A percentile compares a stretch with the other conserved stretches of the same genome.
These are phyloP conservation scores for Patella caerulea DNA, from an alignment of 2,888 invertebrate species.

Conservation along the genomic window DNA sequence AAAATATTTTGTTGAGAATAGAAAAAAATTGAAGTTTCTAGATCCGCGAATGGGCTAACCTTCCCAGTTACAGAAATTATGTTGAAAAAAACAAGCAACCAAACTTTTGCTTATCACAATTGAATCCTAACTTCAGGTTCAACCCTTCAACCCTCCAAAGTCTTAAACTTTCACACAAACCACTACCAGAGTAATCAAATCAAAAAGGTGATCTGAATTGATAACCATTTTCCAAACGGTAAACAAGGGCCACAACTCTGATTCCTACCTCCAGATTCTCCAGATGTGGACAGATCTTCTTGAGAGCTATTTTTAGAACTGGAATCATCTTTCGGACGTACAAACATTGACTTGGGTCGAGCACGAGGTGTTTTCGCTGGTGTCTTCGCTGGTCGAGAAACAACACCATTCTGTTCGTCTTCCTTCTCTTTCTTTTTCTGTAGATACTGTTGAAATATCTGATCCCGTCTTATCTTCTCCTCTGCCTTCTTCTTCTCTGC, in stretches of 20 bases:
- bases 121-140: too few relatives aligned
- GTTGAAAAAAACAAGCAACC: too few relatives aligned
- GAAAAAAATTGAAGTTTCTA: too few relatives aligned
- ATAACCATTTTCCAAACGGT: too few relatives aligned
- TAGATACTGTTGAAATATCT: slow-evolving; percentile 93
- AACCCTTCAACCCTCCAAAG: too few relatives aligned
- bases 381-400: slow-evolving; percentile 23
- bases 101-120: too few relatives aligned
- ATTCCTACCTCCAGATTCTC: slow-evolving; percentile 4
- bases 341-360: slow-evolving; percentile 63
- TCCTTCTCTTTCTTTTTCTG: slow-evolving; percentile 93
- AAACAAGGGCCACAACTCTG: neutral
- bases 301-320: slow-evolving; percentile 48
- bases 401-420: slow-evolving; percentile 75
- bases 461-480: slow-evolving; percentile 87
- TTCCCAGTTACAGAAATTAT: too few relatives aligned
- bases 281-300: slow-evolving; percentile 54
- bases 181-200: too few relatives aligned
- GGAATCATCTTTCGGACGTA: slow-evolving; percentile 41
- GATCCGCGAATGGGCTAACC: too few relatives aligned
- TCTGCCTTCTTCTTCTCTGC: slow-evolving; percentile 82
- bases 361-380: slow-evolving; percentile 41
- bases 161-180: too few relatives aligned
- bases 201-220: too few relatives aligned
- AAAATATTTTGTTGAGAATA: too few relatives aligned